Evolutionary conservation across 2,797 vertebrate genomes (phyloP).

Genomic region (Microctenopoma stevenorrisi): DNA sequence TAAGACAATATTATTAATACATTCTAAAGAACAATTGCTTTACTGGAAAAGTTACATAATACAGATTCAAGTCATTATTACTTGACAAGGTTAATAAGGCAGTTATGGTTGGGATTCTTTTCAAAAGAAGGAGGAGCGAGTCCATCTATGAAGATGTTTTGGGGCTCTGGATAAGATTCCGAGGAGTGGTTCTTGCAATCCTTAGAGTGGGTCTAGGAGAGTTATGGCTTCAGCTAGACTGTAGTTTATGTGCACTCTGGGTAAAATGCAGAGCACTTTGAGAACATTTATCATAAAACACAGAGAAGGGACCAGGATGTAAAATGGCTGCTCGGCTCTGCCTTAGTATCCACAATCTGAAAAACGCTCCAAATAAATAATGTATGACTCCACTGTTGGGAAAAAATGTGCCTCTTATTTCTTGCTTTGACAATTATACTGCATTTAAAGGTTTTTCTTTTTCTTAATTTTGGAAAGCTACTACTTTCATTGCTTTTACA

Average conservation of each 20-base stretch:
- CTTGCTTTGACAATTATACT: conserved; percentile 71
- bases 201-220: conserved; percentile 73
- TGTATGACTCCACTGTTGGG: conserved; percentile 64
- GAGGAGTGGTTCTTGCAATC: conserved; percentile 71
- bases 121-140: conserved; percentile 28
- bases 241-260: conserved; percentile 83
- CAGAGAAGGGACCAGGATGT: conserved; percentile 71
- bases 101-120: conserved; percentile 22
- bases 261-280: conserved; percentile 83
- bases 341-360: conserved; percentile 72
- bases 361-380: conserved; percentile 80
- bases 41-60: not conserved
- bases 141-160: conserved; percentile 48
- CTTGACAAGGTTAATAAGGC: conserved; percentile 20
- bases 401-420: conserved; percentile 74
- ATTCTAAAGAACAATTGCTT: not conserved
- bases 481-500: conserved; percentile 43
- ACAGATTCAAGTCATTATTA: not conserved
- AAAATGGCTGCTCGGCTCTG: conserved; percentile 78
- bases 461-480: conserved; percentile 51
- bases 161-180: conserved; percentile 59
- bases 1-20: not conserved
- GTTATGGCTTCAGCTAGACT: conserved; percentile 76
- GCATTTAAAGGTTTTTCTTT: conserved; percentile 61
- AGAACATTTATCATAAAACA: conserved; percentile 85